Evolutionary conservation across 1,140 invertebrate species (phyloP), one percentile per base, ranked within the genome.

Genomic region (Drosophila pruinosa): DNA sequence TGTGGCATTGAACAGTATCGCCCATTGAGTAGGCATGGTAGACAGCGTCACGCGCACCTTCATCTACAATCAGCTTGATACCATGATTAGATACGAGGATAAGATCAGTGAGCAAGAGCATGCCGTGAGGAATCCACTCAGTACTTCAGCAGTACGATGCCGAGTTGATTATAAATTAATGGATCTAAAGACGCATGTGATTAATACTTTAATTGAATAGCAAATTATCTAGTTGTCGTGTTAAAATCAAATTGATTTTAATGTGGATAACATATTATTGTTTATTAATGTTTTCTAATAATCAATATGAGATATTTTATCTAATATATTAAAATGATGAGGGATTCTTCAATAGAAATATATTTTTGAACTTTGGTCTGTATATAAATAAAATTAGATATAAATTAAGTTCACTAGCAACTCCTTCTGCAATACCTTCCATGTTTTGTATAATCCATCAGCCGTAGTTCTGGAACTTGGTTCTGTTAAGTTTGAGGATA

Each of bases 391-490:
- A n/a, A n/a, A n/a, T 24, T 14, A 1, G 8, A 14, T n/a, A 1
- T 26, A 47, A 7, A 0, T 19, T 2, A 38, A 61, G 6, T 28
- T 45, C 12, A 38, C 28, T 12, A 5, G 63, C 48, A 39, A 82
- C 31, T 1, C 74, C 61, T 4, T 75, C 61, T 0, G 83, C 5
- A 3, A 83, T 21, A 1, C 41, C 7, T 58, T 78, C 62, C 79
- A 41, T 78, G 38, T 21, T 59, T 67, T 26, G 22, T 52, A 34
- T 85, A 85, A 21, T 86, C 77, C 69, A 67, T 80, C 0, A 85
- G n/a, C 10, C 70, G 52, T 0, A 85, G 41, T 48, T 85, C 80
- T 0, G 80, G 81, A 1, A 77, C 31, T 14, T 74, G 34, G 0
- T 26, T 14, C 24, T 73, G 52, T 1, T 86, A 57, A 12, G 48